A percentile compares a stretch with the other conserved stretches of the same genome.
Evolutionary conservation across 2,888 invertebrate genomes (phyloP).

Genomic region (Xestia xanthographa): DNA sequence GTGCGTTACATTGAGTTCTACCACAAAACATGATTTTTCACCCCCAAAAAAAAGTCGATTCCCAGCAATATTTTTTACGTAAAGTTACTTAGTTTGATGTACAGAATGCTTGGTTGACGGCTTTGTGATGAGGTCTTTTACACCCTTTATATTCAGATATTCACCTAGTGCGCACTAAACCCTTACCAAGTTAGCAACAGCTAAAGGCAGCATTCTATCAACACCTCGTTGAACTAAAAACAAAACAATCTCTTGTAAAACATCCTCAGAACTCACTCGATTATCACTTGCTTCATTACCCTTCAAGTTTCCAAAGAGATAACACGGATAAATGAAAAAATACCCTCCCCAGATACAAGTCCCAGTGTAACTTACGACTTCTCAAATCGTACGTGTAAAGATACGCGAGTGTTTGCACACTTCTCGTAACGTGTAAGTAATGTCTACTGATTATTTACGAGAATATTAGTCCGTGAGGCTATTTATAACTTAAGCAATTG

Average conservation of each 20-base stretch:
- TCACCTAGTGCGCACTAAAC: neutral
- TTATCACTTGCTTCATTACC: conserved; percentile 8
- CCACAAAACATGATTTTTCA: no score
- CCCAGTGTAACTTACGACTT: conserved; percentile 21
- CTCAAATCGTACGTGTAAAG: conserved; percentile 31
- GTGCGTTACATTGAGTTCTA: no score
- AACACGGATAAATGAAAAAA: conserved; percentile 24
- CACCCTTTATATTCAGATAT: no score
- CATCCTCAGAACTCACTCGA: conserved; percentile 2
- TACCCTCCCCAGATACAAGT: neutral
- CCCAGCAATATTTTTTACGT: no score
- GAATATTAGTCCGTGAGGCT: conserved; percentile 22
- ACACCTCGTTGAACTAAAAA: neutral
- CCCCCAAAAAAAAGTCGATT: no score
- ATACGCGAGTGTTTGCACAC: conserved; percentile 37
- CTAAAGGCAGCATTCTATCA: neutral
- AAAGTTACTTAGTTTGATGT: no score
- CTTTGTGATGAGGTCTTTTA: no score
- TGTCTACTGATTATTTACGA: conserved; percentile 43
- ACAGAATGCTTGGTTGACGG: no score
- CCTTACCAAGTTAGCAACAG: neutral
- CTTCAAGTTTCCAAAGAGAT: neutral
- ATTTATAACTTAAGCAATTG: conserved; percentile 18
- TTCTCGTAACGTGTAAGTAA: conserved; percentile 38
- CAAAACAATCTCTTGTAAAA: neutral